Conservation (phyloP, 2,113 vertebrate species). For the Tenebrosternarchus preto region DNA sequence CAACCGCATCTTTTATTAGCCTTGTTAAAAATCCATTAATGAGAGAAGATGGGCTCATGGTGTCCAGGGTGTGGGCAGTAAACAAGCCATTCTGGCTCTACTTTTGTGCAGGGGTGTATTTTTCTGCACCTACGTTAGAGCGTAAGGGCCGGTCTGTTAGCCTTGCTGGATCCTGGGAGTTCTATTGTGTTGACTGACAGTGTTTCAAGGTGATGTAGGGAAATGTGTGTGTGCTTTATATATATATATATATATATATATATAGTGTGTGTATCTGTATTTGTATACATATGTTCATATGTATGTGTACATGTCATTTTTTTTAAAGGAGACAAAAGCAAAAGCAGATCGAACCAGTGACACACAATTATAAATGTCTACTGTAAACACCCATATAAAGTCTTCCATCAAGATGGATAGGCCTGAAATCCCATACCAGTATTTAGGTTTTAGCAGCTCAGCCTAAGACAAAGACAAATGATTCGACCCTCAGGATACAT, state of each 20-base stretch:
- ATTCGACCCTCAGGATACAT: neutral
- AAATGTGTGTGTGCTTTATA: neutral
- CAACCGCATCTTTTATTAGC: conserved; percentile 65
- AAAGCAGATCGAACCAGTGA: no score
- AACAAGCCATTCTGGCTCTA: conserved; percentile 33
- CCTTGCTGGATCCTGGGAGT: no score
- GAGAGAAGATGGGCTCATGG: conserved; percentile 39
- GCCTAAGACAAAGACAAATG: conserved; percentile 2
- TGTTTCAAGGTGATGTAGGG: neutral
- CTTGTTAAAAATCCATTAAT: conserved; percentile 69
- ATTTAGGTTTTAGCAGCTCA: neutral
- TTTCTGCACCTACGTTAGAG: conserved; percentile 41
- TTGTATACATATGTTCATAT: no score
- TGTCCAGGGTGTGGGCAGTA: conserved; percentile 40
- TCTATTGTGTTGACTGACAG: neutral
- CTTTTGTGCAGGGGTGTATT: conserved; percentile 31
- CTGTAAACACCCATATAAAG: neutral
- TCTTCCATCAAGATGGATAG: neutral
- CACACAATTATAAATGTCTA: no score
- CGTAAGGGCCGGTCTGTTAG: no score
- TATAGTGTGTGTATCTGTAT: no score
- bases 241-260: conserved; percentile 8
- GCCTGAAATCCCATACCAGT: neutral
- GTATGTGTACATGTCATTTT: no score
- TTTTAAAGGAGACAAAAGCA: no score